phyloP scores from a whole-genome alignment of 2,113 vertebrate genomes.

The Elachura formosa region DNA sequence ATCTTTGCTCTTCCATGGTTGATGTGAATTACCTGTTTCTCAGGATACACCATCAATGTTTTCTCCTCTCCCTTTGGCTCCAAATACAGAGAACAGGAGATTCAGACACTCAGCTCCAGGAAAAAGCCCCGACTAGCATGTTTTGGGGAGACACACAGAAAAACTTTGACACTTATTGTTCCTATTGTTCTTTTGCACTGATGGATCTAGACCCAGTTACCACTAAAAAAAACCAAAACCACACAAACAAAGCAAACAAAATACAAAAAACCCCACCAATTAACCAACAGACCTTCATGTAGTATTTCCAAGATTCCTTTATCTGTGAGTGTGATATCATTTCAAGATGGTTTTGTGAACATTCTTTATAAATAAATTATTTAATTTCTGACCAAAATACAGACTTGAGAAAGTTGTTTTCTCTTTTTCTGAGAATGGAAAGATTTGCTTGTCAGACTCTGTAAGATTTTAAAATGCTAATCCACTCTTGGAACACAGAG shows the following conservation, averaged over 20 bases:
- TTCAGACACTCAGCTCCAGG: neutral
- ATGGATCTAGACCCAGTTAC: neutral
- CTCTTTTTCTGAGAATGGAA: neutral
- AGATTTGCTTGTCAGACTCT: neutral
- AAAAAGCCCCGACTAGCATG: neutral
- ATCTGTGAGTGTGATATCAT: neutral
- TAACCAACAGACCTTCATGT: neutral
- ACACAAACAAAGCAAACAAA: neutral
- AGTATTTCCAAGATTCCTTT: neutral
- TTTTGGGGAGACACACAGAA: neutral
- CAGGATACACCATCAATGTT: neutral
- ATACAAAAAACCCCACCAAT: too few relatives aligned
- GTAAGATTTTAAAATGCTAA: neutral
- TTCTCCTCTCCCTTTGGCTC: neutral
- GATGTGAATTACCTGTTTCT: neutral
- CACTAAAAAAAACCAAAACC: neutral
- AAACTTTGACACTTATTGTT: neutral
- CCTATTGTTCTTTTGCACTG: neutral
- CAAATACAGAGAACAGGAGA: neutral
- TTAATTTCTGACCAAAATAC: neutral
- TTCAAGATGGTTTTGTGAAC: neutral
- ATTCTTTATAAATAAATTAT: neutral
- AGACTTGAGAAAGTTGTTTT: neutral
- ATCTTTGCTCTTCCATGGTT: neutral
- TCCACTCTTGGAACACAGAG: neutral